Evolutionary conservation across 1,140 invertebrate genomes (phyloP).

Genomic region (Maconellicoccus hirsutus): DNA sequence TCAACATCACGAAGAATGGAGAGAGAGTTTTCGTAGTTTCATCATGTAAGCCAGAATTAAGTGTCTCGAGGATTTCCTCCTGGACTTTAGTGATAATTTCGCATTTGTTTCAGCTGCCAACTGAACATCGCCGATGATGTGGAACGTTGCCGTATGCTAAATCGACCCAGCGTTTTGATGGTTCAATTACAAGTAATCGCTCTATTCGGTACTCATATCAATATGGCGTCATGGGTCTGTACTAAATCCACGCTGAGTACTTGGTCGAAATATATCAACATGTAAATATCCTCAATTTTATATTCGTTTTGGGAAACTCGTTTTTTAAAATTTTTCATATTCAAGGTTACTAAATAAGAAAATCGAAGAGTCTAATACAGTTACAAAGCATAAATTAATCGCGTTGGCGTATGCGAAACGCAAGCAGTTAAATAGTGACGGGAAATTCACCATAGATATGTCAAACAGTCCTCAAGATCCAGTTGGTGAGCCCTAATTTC

Average conservation of each 20-base stretch:
- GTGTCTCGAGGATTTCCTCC: neutral
- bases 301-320: neutral
- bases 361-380: constrained; percentile 53
- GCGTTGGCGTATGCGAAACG: constrained; percentile 77
- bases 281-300: constrained; percentile 40
- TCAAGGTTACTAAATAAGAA: no score
- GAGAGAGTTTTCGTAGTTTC: constrained; percentile 56
- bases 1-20: constrained; percentile 56
- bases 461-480: constrained; percentile 78
- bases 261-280: constrained; percentile 71
- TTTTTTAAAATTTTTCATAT: constrained; percentile 33
- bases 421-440: constrained; percentile 64
- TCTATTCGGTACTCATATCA: constrained; percentile 66
- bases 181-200: constrained; percentile 68
- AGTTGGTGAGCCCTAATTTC: constrained; percentile 56
- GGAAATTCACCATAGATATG: constrained; percentile 73
- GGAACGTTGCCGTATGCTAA: constrained; percentile 47
- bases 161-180: constrained; percentile 65
- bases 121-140: constrained; percentile 34
- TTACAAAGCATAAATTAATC: constrained; percentile 82
- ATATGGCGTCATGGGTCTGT: constrained; percentile 91
- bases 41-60: constrained; percentile 54
- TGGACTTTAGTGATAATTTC: neutral
- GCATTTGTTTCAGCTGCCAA: constrained; percentile 42
- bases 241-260: constrained; percentile 64